phyloP scores from a whole-genome alignment of 53 echinoderm and acorn worm genomes.

The Astropecten irregularis region DNA sequence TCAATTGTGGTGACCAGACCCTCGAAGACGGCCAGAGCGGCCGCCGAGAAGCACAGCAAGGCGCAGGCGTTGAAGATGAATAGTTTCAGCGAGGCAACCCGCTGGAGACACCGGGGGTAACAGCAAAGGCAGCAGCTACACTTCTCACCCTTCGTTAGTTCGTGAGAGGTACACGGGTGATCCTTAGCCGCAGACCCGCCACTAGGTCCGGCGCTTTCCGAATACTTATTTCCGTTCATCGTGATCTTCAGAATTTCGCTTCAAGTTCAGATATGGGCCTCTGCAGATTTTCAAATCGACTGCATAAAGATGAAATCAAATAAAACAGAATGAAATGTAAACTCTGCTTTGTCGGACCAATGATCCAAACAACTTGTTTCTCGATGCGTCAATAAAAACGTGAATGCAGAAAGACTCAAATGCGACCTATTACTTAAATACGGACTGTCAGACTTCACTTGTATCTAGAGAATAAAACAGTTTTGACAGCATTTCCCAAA shows the following conservation, averaged over 20 bases:
- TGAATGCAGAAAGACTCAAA: no score
- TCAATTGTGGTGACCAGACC: slow-evolving; percentile 50
- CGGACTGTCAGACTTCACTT: no score
- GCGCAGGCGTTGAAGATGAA: slow-evolving; percentile 43
- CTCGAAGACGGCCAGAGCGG: slow-evolving; percentile 40
- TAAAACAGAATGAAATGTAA: not conserved
- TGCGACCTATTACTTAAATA: no score
- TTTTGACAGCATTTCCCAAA: no score
- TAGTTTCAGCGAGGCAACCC: slow-evolving; percentile 4
- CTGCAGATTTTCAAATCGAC: not conserved
- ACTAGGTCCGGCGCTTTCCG: not conserved
- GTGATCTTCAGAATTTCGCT: not conserved
- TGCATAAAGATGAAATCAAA: not conserved
- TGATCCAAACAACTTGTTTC: no score
- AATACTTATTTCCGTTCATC: not conserved
- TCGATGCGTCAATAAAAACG: no score
- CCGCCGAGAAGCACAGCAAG: slow-evolving; percentile 41
- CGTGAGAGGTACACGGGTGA: not conserved
- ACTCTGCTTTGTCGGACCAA: not conserved
- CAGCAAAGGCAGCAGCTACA: slow-evolving; percentile 23
- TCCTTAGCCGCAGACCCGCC: not conserved
- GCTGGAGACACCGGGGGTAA: slow-evolving; percentile 27
- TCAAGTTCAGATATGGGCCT: not conserved
- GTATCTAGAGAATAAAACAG: no score
- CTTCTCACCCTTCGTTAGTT: slow-evolving; percentile 19